Conservation (phyloP, 2,113 vertebrate genomes). For the Anthoscopus minutus region DNA sequence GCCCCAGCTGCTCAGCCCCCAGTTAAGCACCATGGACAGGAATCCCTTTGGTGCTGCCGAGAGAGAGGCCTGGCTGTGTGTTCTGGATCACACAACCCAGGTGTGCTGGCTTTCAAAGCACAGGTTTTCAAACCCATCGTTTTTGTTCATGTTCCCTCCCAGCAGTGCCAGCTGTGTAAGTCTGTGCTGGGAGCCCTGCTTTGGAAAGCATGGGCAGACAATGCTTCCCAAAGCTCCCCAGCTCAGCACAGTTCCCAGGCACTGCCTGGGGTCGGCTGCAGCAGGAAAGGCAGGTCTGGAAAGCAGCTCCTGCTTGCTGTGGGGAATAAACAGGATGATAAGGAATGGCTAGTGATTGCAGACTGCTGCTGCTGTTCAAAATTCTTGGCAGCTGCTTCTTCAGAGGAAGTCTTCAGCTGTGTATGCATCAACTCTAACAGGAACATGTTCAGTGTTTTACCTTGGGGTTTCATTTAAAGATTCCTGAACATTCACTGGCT, state of each 20-base stretch:
- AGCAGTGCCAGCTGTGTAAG: background rate
- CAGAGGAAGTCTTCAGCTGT: background rate
- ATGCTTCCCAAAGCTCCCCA: accelerated
- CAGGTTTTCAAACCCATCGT: background rate
- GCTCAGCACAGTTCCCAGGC: background rate
- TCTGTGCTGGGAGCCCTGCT: background rate
- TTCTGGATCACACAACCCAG: background rate
- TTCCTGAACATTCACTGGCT: background rate
- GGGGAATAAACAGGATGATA: background rate
- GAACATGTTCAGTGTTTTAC: background rate
- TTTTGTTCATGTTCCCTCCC: background rate
- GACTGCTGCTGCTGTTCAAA: background rate
- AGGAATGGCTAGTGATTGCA: accelerated
- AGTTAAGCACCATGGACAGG: background rate
- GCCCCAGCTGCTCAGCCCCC: background rate
- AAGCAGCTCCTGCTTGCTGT: background rate
- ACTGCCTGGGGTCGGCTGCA: background rate
- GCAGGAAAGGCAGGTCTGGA: background rate
- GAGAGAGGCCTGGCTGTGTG: background rate
- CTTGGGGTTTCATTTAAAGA: background rate
- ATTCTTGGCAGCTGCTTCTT: background rate
- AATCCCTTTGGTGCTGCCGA: accelerated
- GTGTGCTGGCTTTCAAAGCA: background rate
- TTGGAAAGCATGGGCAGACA: background rate
- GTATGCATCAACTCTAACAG: background rate